phyloP scores from a whole-genome alignment of 2,888 invertebrate genomes.

The Peribatodes rhomboidaria region DNA sequence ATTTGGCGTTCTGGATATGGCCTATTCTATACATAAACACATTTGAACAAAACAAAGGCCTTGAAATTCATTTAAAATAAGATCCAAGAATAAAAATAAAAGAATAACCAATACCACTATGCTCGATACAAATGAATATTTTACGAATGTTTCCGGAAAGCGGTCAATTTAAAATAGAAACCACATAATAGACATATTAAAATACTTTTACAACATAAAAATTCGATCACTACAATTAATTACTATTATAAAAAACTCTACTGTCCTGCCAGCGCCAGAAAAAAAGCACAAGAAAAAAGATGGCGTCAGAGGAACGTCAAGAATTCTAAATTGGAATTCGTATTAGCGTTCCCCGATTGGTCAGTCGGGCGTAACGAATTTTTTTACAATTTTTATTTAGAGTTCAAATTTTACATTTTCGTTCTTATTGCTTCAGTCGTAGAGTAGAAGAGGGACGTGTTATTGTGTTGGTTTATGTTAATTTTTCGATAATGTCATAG shows the following conservation, averaged over 20 bases:
- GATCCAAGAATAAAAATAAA: not conserved
- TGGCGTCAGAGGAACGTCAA: conserved; percentile 67
- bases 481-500: conserved; percentile 59
- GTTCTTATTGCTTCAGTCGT: conserved; percentile 32
- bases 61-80: not conserved
- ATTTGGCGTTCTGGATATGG: too few species aligned
- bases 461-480: conserved; percentile 43
- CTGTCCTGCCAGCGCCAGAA: conserved; percentile 40
- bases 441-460: conserved; percentile 30
- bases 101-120: not conserved
- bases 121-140: conserved; percentile 14
- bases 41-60: not conserved
- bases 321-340: conserved; percentile 70
- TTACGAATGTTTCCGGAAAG: conserved; percentile 27
- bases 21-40: too few species aligned
- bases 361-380: conserved; percentile 62
- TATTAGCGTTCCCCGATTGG: conserved; percentile 64
- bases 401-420: conserved; percentile 29
- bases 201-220: conserved; percentile 42
- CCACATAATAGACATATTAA: conserved; percentile 40
- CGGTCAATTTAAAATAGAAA: conserved; percentile 18
- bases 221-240: conserved; percentile 39
- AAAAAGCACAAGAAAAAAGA: conserved; percentile 55
- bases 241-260: conserved; percentile 45
- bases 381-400: conserved; percentile 45